Evolutionary conservation across 1,140 invertebrate genomes (phyloP).

Genomic region (Drosophila albomicans): DNA sequence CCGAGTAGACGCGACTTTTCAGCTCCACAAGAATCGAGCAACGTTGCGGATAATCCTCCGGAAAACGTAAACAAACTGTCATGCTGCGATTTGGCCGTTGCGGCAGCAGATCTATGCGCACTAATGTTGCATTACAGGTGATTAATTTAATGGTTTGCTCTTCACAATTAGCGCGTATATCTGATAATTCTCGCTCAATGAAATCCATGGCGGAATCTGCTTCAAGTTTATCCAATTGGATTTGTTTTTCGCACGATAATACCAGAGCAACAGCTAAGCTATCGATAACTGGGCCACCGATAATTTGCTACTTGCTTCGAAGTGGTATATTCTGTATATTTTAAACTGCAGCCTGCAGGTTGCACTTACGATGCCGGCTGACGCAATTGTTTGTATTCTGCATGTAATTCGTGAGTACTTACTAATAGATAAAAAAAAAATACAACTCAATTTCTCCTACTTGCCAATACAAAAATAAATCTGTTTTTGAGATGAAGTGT

Average conservation of each 20-base stretch:
- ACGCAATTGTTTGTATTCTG: too few species aligned
- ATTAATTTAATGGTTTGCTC: conserved; percentile 88
- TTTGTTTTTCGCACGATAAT: neutral
- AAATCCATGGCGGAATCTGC: conserved; percentile 86
- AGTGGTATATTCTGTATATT: too few species aligned
- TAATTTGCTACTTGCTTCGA: too few species aligned
- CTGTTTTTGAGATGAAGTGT: too few species aligned
- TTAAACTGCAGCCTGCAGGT: too few species aligned
- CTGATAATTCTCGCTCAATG: conserved; percentile 88
- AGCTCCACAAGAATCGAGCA: conserved; percentile 88
- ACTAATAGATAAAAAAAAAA: too few species aligned
- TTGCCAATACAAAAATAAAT: too few species aligned
- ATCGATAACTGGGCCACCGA: neutral
- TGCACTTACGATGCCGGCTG: too few species aligned
- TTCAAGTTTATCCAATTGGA: conserved; percentile 35
- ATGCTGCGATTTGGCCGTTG: conserved; percentile 87
- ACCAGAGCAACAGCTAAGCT: neutral
- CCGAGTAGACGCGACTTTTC: conserved; percentile 89
- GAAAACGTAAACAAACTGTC: conserved; percentile 89
- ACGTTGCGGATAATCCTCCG: conserved; percentile 87
- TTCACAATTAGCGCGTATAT: conserved; percentile 88
- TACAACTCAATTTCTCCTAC: too few species aligned
- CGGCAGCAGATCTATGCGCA: conserved; percentile 88
- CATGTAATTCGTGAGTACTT: too few species aligned
- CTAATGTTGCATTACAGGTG: conserved; percentile 86